Conservation (phyloP, 2,797 vertebrate genomes). For the Fundulus diaphanus region DNA sequence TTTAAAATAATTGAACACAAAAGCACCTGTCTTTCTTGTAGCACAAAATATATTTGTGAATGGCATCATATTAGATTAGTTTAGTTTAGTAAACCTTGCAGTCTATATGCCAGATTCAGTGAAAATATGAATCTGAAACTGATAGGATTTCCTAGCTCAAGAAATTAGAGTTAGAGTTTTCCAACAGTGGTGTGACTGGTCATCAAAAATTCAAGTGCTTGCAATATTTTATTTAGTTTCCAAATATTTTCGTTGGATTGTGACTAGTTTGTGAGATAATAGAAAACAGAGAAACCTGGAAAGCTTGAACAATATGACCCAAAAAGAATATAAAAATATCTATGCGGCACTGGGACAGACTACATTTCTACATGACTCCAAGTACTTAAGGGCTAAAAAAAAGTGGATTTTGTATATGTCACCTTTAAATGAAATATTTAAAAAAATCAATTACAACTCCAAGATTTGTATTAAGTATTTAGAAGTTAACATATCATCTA, state of each 20-base stretch:
- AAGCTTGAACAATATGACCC: too few relatives aligned
- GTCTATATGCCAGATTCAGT: background rate
- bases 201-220: background rate
- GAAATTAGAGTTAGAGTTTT: background rate
- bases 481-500: too few relatives aligned
- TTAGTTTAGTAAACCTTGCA: background rate
- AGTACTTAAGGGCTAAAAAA: too few relatives aligned
- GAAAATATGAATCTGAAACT: too few relatives aligned
- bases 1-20: background rate
- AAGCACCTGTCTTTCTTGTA: background rate
- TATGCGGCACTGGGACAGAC: too few relatives aligned
- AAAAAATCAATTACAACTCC: background rate
- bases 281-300: too few relatives aligned
- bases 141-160: background rate
- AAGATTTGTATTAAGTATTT: too few relatives aligned
- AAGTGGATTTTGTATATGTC: too few relatives aligned
- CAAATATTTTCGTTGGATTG: background rate
- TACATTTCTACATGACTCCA: too few relatives aligned
- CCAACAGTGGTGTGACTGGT: background rate
- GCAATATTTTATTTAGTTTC: background rate
- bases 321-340: too few relatives aligned
- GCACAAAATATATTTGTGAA: background rate
- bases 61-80: background rate
- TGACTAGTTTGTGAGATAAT: background rate
- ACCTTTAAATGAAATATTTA: background rate